phyloP scores from a whole-genome alignment of 2,888 invertebrate species.

The Drosophila prostipennis region DNA sequence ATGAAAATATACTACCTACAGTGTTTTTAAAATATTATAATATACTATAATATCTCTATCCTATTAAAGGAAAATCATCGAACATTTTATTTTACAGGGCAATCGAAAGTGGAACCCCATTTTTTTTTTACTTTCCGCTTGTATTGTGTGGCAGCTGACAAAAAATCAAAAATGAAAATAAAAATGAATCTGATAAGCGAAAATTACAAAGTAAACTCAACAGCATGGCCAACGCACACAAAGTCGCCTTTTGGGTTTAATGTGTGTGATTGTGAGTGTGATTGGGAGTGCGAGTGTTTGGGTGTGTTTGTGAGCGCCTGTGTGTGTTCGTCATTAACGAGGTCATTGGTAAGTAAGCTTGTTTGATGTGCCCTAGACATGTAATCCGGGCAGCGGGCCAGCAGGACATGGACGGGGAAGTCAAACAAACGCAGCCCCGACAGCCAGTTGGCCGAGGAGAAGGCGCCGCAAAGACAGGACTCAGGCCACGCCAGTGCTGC shows the following conservation, averaged over 20 bases:
- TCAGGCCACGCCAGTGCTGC: constrained; percentile 14
- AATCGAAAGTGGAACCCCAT: background rate
- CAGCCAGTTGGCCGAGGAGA: constrained; percentile 9
- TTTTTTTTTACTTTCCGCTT: constrained; percentile 1
- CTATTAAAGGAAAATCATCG: no score
- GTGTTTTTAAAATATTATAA: no score
- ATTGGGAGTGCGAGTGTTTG: constrained; percentile 30
- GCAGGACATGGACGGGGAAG: constrained; percentile 29
- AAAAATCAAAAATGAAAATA: constrained; percentile 78
- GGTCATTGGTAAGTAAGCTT: constrained; percentile 80
- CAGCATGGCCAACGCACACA: constrained; percentile 45
- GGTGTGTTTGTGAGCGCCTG: constrained; percentile 50
- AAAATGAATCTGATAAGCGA: constrained; percentile 78
- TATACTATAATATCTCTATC: no score
- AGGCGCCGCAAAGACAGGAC: constrained; percentile 19
- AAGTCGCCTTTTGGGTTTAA: constrained; percentile 32
- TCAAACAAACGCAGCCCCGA: constrained; percentile 59
- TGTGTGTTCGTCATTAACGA: constrained; percentile 73
- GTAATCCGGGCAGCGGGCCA: constrained; percentile 59
- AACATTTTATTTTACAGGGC: constrained; percentile 26
- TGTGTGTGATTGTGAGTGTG: constrained; percentile 16
- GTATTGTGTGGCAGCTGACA: constrained; percentile 50
- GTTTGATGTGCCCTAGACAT: constrained; percentile 79
- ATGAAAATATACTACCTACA: no score
- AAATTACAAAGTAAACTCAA: constrained; percentile 77